These are phyloP conservation scores for Lasioglossum zephyrum DNA, from an alignment of 2,888 invertebrate species.

Conservation along the genomic window DNA sequence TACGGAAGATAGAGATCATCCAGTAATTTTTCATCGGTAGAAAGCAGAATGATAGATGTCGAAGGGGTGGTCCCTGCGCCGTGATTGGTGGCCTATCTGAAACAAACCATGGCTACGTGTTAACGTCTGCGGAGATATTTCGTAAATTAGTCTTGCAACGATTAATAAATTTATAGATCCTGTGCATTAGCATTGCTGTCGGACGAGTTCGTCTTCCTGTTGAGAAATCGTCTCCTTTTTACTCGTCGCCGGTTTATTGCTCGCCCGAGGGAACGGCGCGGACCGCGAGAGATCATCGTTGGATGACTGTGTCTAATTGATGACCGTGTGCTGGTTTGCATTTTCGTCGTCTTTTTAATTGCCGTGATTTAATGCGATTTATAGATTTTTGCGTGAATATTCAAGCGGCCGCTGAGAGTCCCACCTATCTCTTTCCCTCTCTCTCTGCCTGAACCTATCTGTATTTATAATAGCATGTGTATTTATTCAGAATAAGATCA, in stretches of 20 bases:
- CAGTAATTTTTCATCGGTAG: neutral
- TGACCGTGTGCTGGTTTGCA: conserved; percentile 15
- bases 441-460: neutral
- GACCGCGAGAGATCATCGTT: conserved; percentile 17
- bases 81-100: conserved; percentile 2
- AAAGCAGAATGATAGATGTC: neutral
- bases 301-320: conserved; percentile 9
- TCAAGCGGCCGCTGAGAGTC: neutral
- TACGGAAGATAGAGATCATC: neutral
- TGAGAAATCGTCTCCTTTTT: conserved; percentile 24
- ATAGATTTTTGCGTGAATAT: conserved; percentile 25
- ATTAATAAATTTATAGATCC: conserved; percentile 29
- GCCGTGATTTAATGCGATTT: conserved; percentile 23
- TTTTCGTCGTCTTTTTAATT: conserved; percentile 21
- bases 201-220: conserved; percentile 17
- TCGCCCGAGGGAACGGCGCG: neutral
- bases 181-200: conserved; percentile 31
- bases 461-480: neutral
- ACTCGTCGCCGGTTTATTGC: conserved; percentile 22
- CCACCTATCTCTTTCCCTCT: neutral
- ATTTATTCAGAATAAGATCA: too few relatives aligned
- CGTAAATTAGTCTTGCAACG: conserved; percentile 25
- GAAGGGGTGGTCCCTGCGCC: neutral
- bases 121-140: conserved; percentile 17
- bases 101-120: conserved; percentile 4